phyloP scores from a whole-genome alignment of 2,113 vertebrate genomes.

The Odocoileus virginianus region DNA sequence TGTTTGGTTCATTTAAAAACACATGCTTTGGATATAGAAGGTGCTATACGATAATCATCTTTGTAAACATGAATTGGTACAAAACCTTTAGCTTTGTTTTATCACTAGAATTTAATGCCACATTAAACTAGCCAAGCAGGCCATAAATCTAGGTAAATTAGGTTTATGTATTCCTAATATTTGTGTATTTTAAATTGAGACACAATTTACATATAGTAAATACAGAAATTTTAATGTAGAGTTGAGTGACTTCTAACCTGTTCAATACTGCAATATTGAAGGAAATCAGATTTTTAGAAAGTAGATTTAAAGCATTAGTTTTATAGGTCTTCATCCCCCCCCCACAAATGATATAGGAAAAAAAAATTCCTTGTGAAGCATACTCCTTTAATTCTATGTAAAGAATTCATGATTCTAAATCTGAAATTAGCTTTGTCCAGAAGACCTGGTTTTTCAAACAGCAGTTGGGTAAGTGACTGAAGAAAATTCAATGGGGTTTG shows the following conservation, averaged over 20 bases:
- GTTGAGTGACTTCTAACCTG: neutral
- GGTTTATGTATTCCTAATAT: neutral
- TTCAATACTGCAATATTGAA: neutral
- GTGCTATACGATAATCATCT: neutral
- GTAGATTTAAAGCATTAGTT: neutral
- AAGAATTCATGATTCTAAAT: conserved; percentile 47
- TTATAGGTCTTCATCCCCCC: neutral
- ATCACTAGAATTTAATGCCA: neutral
- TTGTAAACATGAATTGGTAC: neutral
- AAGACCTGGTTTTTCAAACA: conserved; percentile 47
- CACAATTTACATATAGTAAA: neutral
- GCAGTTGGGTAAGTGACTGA: conserved; percentile 43
- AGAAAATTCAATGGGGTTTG: conserved; percentile 30
- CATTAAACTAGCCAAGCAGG: neutral
- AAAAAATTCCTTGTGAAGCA: neutral
- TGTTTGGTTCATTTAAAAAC: neutral
- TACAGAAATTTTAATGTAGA: neutral
- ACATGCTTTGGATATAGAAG: neutral
- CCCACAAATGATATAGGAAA: neutral
- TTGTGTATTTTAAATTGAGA: neutral
- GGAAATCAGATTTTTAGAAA: neutral
- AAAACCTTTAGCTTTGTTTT: neutral
- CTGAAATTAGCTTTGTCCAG: conserved; percentile 44
- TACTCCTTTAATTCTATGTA: conserved; percentile 19
- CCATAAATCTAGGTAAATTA: neutral